Evolutionary conservation across 1,140 invertebrate genomes (phyloP), one percentile per base, ranked within the genome.

Genomic region (Nebria ingens): DNA sequence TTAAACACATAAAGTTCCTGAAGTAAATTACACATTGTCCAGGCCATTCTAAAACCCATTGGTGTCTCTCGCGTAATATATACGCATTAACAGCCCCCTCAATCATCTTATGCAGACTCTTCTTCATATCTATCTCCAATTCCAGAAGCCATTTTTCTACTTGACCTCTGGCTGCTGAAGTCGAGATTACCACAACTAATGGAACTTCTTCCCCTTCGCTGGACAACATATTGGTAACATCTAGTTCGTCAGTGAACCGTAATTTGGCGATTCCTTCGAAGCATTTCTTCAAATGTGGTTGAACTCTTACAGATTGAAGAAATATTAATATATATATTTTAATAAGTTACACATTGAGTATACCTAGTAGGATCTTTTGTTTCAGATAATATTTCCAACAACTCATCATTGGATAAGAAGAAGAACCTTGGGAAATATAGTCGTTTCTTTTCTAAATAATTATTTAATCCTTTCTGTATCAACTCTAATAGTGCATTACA

Each of bases 101-200:
- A 34, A 87, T 80, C 65, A 79, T 80, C 40, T 85, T 79, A 65
- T 88, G 84, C 1, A 98, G 76, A 22, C 91, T 95, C 53, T 82
- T 83, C 65, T 94, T 91, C 93, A 98, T 98, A 42, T 83, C 78
- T n/a, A 63, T 68, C 72, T 98, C 95, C 19, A 98, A 73, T 65
- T 97, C 88, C 1, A 93, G 69, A 1, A 98, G 75, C 95, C 95
- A 98, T 75, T 96, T 97, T 72, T 98, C 96, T 0, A 98, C 95
- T 71, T 93, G 90, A 52, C 95, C 93, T 64, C 90, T 77, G n/a
- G 93, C 91, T 55, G 85, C 83, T 1, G 80, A 79, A 0, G 94
- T 97, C 50, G 89, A 89, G 58, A 98, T 93, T 2, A 83, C 73
- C 50, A 88, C 82, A 13, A 84, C 83, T 1, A 97, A 73, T 19